Conservation (phyloP, 2,797 vertebrate species). For the Sebastiscus tertius region DNA sequence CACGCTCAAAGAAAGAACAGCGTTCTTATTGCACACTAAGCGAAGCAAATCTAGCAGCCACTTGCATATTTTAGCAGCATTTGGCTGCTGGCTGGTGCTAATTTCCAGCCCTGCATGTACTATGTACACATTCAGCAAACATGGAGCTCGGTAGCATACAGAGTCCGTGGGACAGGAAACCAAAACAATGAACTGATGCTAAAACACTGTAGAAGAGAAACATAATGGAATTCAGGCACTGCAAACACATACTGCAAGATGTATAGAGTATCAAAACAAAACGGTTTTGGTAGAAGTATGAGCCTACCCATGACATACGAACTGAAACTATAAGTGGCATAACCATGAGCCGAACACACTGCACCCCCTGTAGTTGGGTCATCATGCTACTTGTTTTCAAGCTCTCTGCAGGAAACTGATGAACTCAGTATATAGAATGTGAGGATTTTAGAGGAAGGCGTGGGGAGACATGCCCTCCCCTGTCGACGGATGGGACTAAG, state of each 20-base stretch:
- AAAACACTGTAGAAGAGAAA: not conserved
- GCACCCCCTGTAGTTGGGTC: not conserved
- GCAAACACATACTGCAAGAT: not conserved
- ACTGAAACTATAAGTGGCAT: no score
- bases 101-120: not conserved
- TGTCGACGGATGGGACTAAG: conserved; percentile 40
- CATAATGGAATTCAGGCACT: not conserved
- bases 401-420: conserved; percentile 19
- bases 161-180: not conserved
- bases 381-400: conserved; percentile 27
- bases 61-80: no score
- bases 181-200: not conserved
- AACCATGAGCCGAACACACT: not conserved
- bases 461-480: conserved; percentile 41
- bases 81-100: no score
- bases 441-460: conserved; percentile 17
- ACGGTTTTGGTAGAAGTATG: not conserved
- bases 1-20: no score
- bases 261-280: not conserved
- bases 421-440: conserved; percentile 17
- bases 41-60: no score
- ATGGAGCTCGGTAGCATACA: not conserved
- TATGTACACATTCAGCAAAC: not conserved
- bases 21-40: no score
- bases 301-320: not conserved